These are phyloP conservation scores for zebrafish (Danio rerio) DNA, from an alignment of 2,113 vertebrate species.

Conservation along the genomic window GRCz12tu NC_133182.1:71627501-71628000, in stretches of 20 bases:
- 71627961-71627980: conserved; percentile 47
- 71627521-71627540: not conserved
- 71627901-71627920: conserved; percentile 31
- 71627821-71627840: conserved; percentile 62
- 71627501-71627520: not conserved
- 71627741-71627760: conserved; percentile 51
- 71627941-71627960: conserved; percentile 51
- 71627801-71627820: conserved; percentile 58
- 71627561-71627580: not conserved
- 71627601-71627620: not conserved
- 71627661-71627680: not conserved
- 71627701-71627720: conserved; percentile 1
- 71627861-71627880: conserved; percentile 66
- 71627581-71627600: no score
- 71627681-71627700: not conserved
- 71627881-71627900: conserved; percentile 45
- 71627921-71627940: conserved; percentile 42
- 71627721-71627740: conserved; percentile 7
- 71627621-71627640: not conserved
- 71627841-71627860: conserved; percentile 66
- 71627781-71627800: conserved; percentile 59
- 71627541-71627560: not conserved
- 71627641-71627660: not conserved
- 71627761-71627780: conserved; percentile 48
- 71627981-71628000: conserved; percentile 38